Evolutionary conservation across 2,888 invertebrate species (phyloP).

Genomic region (Coelopa pilipes): DNA sequence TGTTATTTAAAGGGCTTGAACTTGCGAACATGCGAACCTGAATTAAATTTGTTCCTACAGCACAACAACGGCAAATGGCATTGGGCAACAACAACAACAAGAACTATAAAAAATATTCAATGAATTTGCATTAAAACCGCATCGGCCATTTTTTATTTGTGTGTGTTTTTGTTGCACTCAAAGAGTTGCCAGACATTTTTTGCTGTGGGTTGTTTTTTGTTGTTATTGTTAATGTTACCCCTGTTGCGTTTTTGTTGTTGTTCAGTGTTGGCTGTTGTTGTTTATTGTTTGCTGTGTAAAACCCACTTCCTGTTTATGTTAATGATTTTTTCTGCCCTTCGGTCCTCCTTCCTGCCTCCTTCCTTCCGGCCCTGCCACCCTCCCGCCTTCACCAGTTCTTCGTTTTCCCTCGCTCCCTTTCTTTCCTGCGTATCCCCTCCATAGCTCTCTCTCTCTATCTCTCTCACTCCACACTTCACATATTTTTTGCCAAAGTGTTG

Average conservation of each 20-base stretch:
- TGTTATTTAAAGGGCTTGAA: neutral
- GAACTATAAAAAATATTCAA: neutral
- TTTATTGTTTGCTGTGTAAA: slow-evolving; percentile 47
- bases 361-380: neutral
- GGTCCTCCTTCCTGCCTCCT: neutral
- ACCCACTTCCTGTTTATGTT: slow-evolving; percentile 61
- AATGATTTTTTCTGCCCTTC: slow-evolving; percentile 46
- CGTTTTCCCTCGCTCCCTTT: too few species aligned
- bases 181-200: neutral
- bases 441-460: neutral
- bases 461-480: neutral
- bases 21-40: neutral
- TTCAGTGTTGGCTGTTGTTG: neutral
- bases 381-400: too few species aligned
- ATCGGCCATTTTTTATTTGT: neutral
- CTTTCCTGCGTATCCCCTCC: too few species aligned
- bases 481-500: neutral
- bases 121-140: slow-evolving; percentile 18
- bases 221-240: neutral
- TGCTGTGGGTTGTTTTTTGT: neutral
- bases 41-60: neutral
- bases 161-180: neutral
- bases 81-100: too few species aligned
- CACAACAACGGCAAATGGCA: neutral
- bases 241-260: slow-evolving; percentile 19